Percentiles rank a stretch among this genome's conserved stretches.
phyloP scores from a whole-genome alignment of 23 tunicate genomes.

The Oikopleura dioica region DNA sequence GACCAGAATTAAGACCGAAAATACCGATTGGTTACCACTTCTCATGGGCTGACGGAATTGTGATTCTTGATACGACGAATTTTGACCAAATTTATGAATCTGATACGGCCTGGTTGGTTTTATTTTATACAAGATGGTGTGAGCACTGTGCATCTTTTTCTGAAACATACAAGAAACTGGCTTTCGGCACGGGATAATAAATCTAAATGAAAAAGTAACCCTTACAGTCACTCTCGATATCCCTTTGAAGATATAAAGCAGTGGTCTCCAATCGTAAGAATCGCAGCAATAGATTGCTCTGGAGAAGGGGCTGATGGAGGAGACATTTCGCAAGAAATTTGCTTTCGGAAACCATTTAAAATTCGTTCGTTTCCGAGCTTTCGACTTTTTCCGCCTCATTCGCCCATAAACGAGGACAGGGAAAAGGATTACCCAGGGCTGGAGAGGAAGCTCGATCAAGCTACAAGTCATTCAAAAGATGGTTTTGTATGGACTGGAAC shows the following conservation, averaged over 20 bases:
- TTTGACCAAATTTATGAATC: neutral
- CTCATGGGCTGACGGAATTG: neutral
- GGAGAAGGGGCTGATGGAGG: constrained; percentile 10
- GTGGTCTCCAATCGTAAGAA: constrained; percentile 15
- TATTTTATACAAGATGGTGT: neutral
- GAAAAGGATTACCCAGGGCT: neutral
- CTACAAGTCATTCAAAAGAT: neutral
- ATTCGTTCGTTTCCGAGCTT: constrained; percentile 20
- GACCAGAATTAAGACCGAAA: too few relatives aligned
- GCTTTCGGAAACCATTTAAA: constrained; percentile 19
- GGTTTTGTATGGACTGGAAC: neutral
- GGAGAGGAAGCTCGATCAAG: neutral
- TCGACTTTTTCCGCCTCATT: neutral
- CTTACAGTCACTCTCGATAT: too few relatives aligned
- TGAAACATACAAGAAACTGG: neutral
- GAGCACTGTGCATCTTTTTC: neutral
- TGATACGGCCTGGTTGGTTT: neutral
- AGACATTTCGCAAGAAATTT: constrained; percentile 7
- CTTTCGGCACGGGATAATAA: too few relatives aligned
- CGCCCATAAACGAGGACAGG: neutral
- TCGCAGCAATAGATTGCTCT: constrained; percentile 20
- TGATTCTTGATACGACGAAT: neutral
- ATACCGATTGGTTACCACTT: neutral
- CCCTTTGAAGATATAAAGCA: constrained; percentile 1
- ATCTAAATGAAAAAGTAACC: too few relatives aligned